A percentile compares a stretch with the other conserved stretches of the same genome.
These are phyloP conservation scores for Pteruthius melanotis DNA, from an alignment of 2,113 vertebrate species.

Conservation along the genomic window DNA sequence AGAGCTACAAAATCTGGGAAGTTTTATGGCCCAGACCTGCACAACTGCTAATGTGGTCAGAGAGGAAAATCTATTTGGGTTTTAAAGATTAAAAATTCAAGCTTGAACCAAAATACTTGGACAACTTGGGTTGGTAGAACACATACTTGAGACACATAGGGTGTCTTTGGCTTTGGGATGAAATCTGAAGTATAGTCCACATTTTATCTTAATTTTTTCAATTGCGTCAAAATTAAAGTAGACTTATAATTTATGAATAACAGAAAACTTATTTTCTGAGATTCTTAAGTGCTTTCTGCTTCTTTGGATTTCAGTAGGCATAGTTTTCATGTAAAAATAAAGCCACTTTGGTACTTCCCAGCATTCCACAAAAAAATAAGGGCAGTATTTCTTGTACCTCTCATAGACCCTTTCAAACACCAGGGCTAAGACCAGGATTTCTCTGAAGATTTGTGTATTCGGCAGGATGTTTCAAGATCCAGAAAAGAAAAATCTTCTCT, in stretches of 20 bases:
- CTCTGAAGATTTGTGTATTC: neutral
- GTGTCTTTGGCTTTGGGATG: neutral
- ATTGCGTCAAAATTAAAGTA: neutral
- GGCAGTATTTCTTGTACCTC: neutral
- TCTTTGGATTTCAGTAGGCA: neutral
- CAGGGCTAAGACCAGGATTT: neutral
- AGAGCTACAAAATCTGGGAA: neutral
- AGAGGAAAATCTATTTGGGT: neutral
- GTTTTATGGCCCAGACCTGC: neutral
- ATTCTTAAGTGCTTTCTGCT: neutral
- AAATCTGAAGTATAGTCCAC: neutral
- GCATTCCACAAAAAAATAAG: neutral
- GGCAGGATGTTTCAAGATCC: neutral
- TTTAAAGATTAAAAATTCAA: neutral
- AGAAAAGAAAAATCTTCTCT: neutral
- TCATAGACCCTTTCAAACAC: neutral
- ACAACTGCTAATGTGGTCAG: neutral
- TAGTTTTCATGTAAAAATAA: neutral
- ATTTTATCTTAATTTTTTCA: neutral
- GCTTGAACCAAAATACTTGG: neutral
- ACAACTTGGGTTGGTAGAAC: neutral
- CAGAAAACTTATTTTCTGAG: neutral
- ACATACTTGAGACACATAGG: neutral
- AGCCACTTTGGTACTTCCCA: neutral
- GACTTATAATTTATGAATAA: neutral